Base-by-base conservation (phyloP, 2,888 invertebrate genomes). In the Cerastoderma edule region DNA sequence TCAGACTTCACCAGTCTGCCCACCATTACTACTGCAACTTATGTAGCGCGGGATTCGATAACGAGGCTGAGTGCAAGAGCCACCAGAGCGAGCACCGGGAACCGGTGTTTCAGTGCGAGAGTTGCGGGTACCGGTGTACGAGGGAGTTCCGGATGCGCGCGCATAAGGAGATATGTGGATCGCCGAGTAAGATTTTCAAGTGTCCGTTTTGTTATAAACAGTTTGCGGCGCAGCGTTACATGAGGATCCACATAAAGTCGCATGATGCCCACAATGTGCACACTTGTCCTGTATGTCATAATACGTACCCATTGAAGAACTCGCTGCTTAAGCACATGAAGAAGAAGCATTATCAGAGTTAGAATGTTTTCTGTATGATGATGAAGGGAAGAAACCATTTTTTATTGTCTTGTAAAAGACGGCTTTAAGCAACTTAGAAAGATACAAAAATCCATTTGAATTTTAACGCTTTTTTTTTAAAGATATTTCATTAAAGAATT, bases 261-360 rank as follows among this genome's bases (percentile, higher is more conserved):
- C 77, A 77, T 53, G 77, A 77, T 33, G 64, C 56, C n/a, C 66
- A 60, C 8, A 77, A 77, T 64, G 57, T 77, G 4, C 72, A 77
- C 48, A 73, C 72, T 10, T 77, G 77, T 22, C 77, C 77, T 10
- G 56, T 60, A 32, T 77, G 77, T 50, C 72, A 68, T 16, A 77
- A 77, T 46, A 66, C 72, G 24, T 77, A 77, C 57, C 77, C 77
- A 27, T 44, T 77, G 63, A 77, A 77, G 53, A 77, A 77, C 39
- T 77, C 77, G 2, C 32, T 77, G 24, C 39, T 77, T n/a, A 77
- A 77, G 67, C 77, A 77, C 63, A 69, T 77, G 33, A 77, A 72
- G 44, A 73, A 72, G 33, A 77, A 77, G 28, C 77, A 77, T 67
- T 22, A 39, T 10, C 60, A 60, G 33, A 24, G 24, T 24, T 13